Conservation (phyloP, 2,888 invertebrate species). For the Campaea margaritaria region DNA sequence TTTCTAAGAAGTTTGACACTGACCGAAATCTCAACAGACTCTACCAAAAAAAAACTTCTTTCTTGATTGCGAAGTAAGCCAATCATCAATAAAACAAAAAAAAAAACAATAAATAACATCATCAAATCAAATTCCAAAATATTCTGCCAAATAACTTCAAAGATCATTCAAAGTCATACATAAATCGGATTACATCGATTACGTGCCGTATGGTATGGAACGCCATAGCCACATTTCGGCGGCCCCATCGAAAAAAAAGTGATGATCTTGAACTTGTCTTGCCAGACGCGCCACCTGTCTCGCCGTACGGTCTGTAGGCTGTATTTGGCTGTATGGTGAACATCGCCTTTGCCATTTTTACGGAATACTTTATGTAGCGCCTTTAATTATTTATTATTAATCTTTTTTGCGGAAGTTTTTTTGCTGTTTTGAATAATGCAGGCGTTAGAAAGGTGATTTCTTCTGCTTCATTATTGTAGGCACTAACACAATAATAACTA, state of each 20-base stretch:
- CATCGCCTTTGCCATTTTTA: too few relatives aligned
- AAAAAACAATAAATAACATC: background rate
- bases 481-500: too few relatives aligned
- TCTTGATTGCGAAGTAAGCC: too few relatives aligned
- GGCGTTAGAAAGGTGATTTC: too few relatives aligned
- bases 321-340: background rate
- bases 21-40: too few relatives aligned
- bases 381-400: too few relatives aligned
- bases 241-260: conserved; percentile 7
- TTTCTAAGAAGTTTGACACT: too few relatives aligned
- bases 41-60: too few relatives aligned
- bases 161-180: background rate
- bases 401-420: too few relatives aligned
- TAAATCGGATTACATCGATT: conserved; percentile 17
- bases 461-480: too few relatives aligned
- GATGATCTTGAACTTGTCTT: conserved; percentile 21
- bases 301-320: background rate
- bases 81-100: background rate
- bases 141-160: background rate
- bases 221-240: conserved; percentile 5
- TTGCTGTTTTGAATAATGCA: too few relatives aligned
- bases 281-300: conserved; percentile 14
- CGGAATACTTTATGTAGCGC: too few relatives aligned
- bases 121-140: background rate
- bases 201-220: background rate